Evolutionary conservation across 2,113 vertebrate species (phyloP), one percentile per base, ranked within the genome.

Genomic region (Lepus europaeus): DNA sequence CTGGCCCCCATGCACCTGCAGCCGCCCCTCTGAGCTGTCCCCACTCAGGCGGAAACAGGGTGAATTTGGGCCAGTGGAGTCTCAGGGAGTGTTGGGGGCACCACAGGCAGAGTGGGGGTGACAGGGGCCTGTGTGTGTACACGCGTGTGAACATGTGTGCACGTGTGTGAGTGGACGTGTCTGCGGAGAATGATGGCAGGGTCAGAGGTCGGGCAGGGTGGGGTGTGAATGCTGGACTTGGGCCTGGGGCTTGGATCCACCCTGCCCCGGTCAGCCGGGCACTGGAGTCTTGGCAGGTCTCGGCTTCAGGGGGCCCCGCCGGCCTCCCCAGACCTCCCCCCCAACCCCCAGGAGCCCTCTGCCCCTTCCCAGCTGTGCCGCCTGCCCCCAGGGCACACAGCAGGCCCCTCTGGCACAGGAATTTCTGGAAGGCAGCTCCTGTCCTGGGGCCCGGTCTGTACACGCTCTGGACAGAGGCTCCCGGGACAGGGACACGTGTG

Each of bases 141-240:
- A 23, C 13, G 33, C 31, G 19, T 31, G 25, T 6, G 49, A 1
- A 5, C 10, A 6, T 8, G 20, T 10, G 51, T 5, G 13, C 45
- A 45, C 23, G 27, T 16, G 25, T 17, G 49, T 1, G 2, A 22
- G 20, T 13, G 29, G 2, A 1, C 23, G 17, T 17, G 45, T 49
- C 59, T 13, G 0, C 11, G 7, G 49, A 25, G 61, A 6, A 10
- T 45, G 45, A 45, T 7, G 49, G 29, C 0, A n/a, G 13, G 39
- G n/a, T 31, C 80, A 17, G 53, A 45, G 56, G 63, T 3, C 49
- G 23, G 66, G 59, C n/a, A 22, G 19, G 22, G 3, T 45, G 9
- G 23, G 68, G 29, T 0, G 33, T 0, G 45, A 29, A 14, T 1
- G 0, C 39, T 1, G 87, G 45, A 14, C 19, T 22, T 17, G 19